These are phyloP conservation scores for Eristalinus aeneus DNA, from an alignment of 2,888 invertebrate species.

Conservation along the genomic window DNA sequence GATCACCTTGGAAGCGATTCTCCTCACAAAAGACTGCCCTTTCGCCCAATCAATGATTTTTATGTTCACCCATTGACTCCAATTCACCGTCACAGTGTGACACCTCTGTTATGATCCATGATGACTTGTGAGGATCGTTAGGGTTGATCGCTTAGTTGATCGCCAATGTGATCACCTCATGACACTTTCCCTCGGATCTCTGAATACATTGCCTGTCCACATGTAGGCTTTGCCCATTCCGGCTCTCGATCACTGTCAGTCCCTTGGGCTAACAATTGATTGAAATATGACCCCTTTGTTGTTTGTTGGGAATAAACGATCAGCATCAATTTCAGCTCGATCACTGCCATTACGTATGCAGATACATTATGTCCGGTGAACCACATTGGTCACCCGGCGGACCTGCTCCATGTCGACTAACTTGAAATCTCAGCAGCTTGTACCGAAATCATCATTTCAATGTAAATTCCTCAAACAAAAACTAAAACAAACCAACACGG, in stretches of 20 bases:
- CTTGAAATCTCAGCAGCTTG: conserved; percentile 1
- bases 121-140: neutral
- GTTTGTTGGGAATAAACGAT: neutral
- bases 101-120: neutral
- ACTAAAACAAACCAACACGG: neutral
- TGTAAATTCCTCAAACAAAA: conserved; percentile 37
- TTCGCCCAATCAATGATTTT: neutral
- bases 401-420: neutral
- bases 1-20: neutral
- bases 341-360: conserved; percentile 33
- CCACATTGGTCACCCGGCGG: neutral
- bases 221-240: neutral
- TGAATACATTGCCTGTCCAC: neutral
- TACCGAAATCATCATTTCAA: conserved; percentile 37
- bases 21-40: neutral
- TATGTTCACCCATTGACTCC: neutral
- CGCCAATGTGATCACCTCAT: neutral
- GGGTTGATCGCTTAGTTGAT: neutral
- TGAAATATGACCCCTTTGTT: neutral
- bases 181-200: neutral
- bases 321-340: neutral
- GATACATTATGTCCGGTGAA: neutral
- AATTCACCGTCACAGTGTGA: neutral
- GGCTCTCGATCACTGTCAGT: neutral
- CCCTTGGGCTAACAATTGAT: neutral